Base-by-base conservation (phyloP, 2,888 invertebrate genomes). In the Scaptodrosophila latifasciaeformis region DNA sequence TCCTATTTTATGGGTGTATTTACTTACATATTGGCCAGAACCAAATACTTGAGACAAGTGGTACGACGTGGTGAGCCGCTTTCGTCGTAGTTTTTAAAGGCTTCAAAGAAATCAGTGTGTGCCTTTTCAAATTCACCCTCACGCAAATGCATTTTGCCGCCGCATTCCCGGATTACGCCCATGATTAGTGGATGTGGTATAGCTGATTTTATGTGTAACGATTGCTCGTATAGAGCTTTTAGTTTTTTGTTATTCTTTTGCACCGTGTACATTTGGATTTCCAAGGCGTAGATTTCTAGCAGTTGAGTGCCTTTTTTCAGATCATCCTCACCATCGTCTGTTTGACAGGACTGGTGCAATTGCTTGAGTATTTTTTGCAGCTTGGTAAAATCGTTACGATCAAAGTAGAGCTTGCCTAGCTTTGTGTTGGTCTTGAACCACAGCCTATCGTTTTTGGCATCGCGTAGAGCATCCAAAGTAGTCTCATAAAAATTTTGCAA, bases 341-440 rank as follows among this genome's bases (percentile, higher is more conserved):
- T 98, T 92, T 97, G 96, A 87, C 99, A 99, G 54, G 98, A 98
- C 81, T 94, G 94, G 86, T 99, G 97, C 60, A 99, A 88, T 86
- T 99, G 98, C 86, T 98, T 98, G 62, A 99, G 88, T 82, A 99
- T 99, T 88, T 96, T 96, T 47, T 97, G 95, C 80, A 99, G 87
- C 88, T 97, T 96, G 64, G 92, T 92, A 85, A 95, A 99, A 84
- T 99, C 98, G 47, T 92, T 94, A 55, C 98, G 90, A 87, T 99
- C 99, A 82, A 97, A 99, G 86, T 99, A 99, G 18, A 99, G 88
- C 87, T 99, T 99, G 42, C 99, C 99, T 70, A 99, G 88, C 88
- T 99, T 99, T 0, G 98, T 99, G 85, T 99, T 99, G 0, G 99
- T 99, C 88, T 99, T 99, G 86, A 99, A 99, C 99, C 99, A 99